phyloP scores from a whole-genome alignment of 2,888 invertebrate species.

The Eupithecia abbreviata region DNA sequence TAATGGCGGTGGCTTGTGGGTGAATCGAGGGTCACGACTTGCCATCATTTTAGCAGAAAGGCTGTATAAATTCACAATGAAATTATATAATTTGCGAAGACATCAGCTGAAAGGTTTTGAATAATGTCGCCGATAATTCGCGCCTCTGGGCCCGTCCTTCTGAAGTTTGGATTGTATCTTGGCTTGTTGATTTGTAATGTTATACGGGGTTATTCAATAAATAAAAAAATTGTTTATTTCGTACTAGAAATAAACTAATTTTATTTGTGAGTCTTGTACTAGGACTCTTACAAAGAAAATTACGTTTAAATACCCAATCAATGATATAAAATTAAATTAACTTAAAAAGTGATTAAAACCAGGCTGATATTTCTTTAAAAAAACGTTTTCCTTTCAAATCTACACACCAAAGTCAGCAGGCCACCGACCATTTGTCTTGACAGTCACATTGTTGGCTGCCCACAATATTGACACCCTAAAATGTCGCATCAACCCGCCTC shows the following conservation, averaged over 20 bases:
- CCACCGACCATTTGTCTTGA: neutral
- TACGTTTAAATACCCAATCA: no score
- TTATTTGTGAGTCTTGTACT: no score
- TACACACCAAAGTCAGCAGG: neutral
- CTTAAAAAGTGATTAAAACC: no score
- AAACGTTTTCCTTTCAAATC: neutral
- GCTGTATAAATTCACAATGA: constrained; percentile 16
- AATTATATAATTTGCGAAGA: constrained; percentile 15
- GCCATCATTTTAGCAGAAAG: constrained; percentile 16
- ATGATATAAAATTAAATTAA: no score
- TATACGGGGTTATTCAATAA: neutral
- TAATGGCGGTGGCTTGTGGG: constrained; percentile 21
- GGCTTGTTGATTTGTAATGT: constrained; percentile 4
- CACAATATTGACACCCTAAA: no score
- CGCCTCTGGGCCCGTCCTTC: neutral
- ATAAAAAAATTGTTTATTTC: no score
- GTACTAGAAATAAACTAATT: no score
- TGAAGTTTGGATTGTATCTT: neutral
- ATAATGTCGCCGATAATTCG: constrained; percentile 9
- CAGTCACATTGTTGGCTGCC: no score
- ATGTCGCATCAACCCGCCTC: no score
- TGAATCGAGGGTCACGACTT: constrained; percentile 12
- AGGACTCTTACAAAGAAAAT: no score
- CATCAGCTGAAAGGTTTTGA: constrained; percentile 9
- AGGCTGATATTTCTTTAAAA: no score